phyloP scores from a whole-genome alignment of 1,140 invertebrate genomes.

The Megalopta genalis region DNA sequence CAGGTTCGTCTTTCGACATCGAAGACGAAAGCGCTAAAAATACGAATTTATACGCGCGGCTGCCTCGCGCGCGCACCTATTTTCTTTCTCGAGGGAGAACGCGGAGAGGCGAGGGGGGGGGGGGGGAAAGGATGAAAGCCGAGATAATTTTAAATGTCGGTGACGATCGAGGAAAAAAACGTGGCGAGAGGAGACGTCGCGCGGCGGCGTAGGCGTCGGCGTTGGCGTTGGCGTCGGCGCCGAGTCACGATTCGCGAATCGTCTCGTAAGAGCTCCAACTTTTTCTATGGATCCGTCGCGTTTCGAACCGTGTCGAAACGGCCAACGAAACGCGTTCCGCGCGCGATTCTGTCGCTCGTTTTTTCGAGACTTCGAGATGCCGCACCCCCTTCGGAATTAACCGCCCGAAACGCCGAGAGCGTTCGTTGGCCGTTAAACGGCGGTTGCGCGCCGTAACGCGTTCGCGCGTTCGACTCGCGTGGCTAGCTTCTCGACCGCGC shows the following conservation, averaged over 20 bases:
- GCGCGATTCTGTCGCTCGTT: too few relatives aligned
- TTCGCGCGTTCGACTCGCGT: background rate
- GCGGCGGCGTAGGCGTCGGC: background rate
- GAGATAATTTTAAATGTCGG: constrained; percentile 43
- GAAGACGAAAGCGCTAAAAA: constrained; percentile 54
- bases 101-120: too few relatives aligned
- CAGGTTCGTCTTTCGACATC: constrained; percentile 19
- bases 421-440: background rate
- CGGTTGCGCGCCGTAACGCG: background rate
- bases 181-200: background rate
- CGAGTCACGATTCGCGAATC: background rate
- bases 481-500: background rate
- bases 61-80: background rate
- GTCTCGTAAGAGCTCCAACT: background rate
- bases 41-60: constrained; percentile 42
- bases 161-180: background rate
- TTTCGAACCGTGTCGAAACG: too few relatives aligned
- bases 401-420: background rate
- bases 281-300: background rate
- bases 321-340: too few relatives aligned
- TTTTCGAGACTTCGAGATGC: background rate
- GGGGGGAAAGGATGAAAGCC: constrained; percentile 5
- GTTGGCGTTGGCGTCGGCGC: too few relatives aligned
- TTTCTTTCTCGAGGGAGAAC: constrained; percentile 2
- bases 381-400: constrained; percentile 13